Conservation (phyloP, 2,888 invertebrate genomes). For the Tolmerus cingulatus region DNA sequence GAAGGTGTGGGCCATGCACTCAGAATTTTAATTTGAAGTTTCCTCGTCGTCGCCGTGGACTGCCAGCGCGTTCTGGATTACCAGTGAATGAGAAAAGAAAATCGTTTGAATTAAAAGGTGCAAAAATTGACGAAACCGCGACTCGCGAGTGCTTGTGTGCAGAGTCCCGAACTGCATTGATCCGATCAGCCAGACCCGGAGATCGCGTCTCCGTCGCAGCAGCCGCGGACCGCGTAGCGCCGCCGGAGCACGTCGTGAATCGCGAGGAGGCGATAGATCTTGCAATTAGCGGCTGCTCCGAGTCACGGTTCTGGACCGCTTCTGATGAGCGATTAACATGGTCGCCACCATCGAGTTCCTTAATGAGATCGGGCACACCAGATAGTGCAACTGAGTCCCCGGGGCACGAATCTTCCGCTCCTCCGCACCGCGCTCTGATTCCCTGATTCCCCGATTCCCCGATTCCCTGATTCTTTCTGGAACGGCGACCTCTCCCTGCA, state of each 20-base stretch:
- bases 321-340: slow-evolving; percentile 15
- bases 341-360: slow-evolving; percentile 1
- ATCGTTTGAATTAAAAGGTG: slow-evolving; percentile 9
- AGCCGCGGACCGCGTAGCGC: too few relatives aligned
- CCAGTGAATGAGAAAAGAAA: slow-evolving; percentile 16
- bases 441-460: too few relatives aligned
- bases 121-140: background rate
- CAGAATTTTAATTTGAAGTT: slow-evolving; percentile 2
- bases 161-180: background rate
- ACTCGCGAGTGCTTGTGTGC: background rate
- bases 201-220: background rate
- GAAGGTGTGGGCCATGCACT: slow-evolving; percentile 17
- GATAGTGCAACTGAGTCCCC: background rate
- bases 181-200: background rate
- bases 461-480: background rate
- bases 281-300: slow-evolving; percentile 2
- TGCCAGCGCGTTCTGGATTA: slow-evolving; percentile 21
- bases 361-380: slow-evolving; percentile 7
- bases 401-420: background rate
- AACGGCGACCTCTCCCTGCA: background rate
- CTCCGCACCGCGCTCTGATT: background rate
- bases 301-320: background rate
- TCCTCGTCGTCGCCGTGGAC: background rate
- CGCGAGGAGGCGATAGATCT: background rate
- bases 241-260: background rate